Percentiles rank a stretch among this genome's conserved stretches.
These are phyloP conservation scores for Astatoreochromis straeleni DNA, from an alignment of 2,113 vertebrate genomes.

Conservation along the genomic window DNA sequence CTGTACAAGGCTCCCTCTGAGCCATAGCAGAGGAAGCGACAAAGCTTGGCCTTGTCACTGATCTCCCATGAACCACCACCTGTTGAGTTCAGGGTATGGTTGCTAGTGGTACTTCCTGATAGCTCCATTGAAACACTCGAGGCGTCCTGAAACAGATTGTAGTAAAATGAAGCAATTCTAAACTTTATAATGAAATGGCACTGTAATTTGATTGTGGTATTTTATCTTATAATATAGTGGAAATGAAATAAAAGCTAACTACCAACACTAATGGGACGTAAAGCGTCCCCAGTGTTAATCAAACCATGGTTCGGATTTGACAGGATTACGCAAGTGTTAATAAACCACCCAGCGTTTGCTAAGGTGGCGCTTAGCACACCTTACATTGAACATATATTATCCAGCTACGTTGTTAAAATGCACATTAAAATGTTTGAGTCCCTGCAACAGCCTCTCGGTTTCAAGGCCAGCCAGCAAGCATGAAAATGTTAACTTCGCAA, in stretches of 20 bases:
- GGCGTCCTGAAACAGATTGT: not conserved
- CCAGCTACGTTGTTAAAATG: not conserved
- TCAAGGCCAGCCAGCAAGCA: not conserved
- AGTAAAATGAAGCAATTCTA: not conserved
- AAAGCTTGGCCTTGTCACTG: slow-evolving; percentile 75
- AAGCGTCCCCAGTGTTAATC: not conserved
- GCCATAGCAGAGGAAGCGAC: slow-evolving; percentile 86
- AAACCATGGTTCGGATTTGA: not conserved
- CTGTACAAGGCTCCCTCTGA: slow-evolving; percentile 78
- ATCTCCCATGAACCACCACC: slow-evolving; percentile 63
- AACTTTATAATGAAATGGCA: not conserved
- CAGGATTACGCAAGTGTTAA: not conserved
- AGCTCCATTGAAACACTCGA: slow-evolving; percentile 44
- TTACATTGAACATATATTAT: not conserved
- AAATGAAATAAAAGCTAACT: not conserved
- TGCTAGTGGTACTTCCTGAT: slow-evolving; percentile 55
- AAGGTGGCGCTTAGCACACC: not conserved
- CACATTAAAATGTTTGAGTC: not conserved
- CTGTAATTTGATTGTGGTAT: not conserved
- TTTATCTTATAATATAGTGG: not conserved
- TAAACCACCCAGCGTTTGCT: not conserved
- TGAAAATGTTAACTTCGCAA: not conserved
- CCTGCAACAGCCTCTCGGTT: not conserved
- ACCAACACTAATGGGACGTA: not conserved
- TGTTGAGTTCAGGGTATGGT: slow-evolving; percentile 56